Evolutionary conservation across 2,113 vertebrate genomes (phyloP).

Genomic region (Sterrhoptilus dennistouni): DNA sequence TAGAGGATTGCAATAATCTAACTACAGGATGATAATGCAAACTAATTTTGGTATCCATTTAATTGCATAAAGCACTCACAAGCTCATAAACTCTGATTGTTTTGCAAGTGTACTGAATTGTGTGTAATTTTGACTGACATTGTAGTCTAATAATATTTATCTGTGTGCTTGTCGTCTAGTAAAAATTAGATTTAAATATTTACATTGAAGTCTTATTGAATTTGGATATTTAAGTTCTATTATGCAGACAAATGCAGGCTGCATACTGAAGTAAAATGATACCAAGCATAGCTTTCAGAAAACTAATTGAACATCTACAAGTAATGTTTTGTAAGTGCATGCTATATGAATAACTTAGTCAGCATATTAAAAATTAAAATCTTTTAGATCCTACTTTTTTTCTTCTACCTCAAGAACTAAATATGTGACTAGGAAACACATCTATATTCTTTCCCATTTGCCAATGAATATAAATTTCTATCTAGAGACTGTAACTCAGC

Average conservation of each 20-base stretch:
- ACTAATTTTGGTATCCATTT: not conserved
- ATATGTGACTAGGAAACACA: not conserved
- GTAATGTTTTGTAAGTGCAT: not conserved
- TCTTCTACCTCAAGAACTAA: not conserved
- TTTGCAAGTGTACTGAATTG: constrained; percentile 24
- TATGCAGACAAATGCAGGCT: not conserved
- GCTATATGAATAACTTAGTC: not conserved
- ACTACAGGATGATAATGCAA: not conserved
- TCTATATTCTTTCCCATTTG: not conserved
- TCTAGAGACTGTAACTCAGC: not conserved
- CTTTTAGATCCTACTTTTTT: not conserved
- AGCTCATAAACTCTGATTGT: not conserved
- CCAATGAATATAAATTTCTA: not conserved
- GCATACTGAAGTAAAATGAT: not conserved
- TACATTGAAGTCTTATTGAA: constrained; percentile 3
- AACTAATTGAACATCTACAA: not conserved
- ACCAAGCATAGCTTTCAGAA: not conserved
- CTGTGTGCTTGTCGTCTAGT: not conserved
- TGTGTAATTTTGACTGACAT: constrained; percentile 13
- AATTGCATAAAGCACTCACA: not conserved
- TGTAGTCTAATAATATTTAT: constrained; percentile 11
- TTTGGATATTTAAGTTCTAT: not conserved
- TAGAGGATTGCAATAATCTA: not conserved
- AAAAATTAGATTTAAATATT: constrained; percentile 48
- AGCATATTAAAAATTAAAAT: not conserved